A percentile compares a stretch with the other conserved stretches of the same genome.
These are phyloP conservation scores for Drosophila bocki DNA, from an alignment of 1,140 invertebrate species.

Conservation along the genomic window DNA sequence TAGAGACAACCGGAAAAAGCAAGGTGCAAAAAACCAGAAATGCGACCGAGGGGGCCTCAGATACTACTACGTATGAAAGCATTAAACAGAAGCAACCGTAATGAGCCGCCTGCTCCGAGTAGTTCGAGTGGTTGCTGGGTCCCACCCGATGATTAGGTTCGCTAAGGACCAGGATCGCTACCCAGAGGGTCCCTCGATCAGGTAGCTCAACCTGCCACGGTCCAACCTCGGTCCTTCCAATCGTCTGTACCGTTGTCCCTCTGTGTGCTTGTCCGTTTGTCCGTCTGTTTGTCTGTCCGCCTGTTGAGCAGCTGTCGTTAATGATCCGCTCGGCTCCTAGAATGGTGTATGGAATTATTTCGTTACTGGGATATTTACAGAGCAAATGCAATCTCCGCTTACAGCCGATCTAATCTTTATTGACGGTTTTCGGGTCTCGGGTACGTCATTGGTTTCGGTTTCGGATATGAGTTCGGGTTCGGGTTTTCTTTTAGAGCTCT, in stretches of 20 bases:
- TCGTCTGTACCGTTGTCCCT: conserved; percentile 18
- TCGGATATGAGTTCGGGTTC: conserved; percentile 20
- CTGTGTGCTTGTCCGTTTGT: background rate
- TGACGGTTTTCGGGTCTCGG: conserved; percentile 38
- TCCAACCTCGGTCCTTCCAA: conserved; percentile 1
- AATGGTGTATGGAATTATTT: conserved; percentile 5
- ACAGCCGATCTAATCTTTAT: conserved; percentile 75
- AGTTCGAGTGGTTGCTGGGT: conserved; percentile 19
- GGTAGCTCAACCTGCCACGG: conserved; percentile 67
- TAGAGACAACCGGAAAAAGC: conserved; percentile 46
- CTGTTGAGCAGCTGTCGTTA: conserved; percentile 78
- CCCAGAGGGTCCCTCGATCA: conserved; percentile 45
- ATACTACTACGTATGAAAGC: conserved; percentile 41
- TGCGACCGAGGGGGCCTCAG: conserved; percentile 31
- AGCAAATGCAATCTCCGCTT: conserved; percentile 74
- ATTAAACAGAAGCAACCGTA: conserved; percentile 79
- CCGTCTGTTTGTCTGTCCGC: conserved; percentile 19
- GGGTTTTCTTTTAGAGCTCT: conserved; percentile 37
- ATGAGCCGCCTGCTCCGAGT: conserved; percentile 52
- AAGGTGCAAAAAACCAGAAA: conserved; percentile 74
- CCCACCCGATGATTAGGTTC: conserved; percentile 65
- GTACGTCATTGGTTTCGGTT: conserved; percentile 5
- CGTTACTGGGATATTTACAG: conserved; percentile 38
- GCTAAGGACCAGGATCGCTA: conserved; percentile 40
- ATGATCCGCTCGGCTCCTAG: conserved; percentile 55